Base-by-base conservation (phyloP, 2,113 vertebrate genomes). In the Corythornis cristatus region DNA sequence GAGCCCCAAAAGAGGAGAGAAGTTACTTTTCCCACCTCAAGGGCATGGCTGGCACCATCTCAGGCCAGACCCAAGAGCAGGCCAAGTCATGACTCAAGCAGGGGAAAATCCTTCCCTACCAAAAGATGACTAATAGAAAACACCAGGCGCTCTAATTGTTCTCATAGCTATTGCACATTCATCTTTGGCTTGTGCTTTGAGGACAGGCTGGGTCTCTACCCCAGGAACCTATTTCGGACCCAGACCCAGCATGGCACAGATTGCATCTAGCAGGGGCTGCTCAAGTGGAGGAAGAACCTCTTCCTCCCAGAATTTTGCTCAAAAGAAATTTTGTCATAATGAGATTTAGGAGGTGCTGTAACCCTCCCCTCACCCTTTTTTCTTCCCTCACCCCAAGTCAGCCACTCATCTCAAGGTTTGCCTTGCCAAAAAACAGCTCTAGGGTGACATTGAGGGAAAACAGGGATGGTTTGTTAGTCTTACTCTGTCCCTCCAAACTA, bases 21-120 rank as follows among this genome's bases (percentile, higher is more conserved):
- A 89, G 91, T 97, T 94, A 97, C 71, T 93, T 68, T 88, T 92
- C 75, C 87, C 40, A 82, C 48, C 33, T 25, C 43, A 84, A 95
- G 57, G 61, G 82, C 53, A 40, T 12, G 31, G 56, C 18, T 3
- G 3, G 57, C 40, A 61, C 46, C 2, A 0, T 17, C 72, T 86
- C 57, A 43, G 40, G 66, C 67, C 1, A 0, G 23, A 67, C 65
- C 4, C 43, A 77, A 70, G 67, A 51, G 48, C 57, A 65, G 86
- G 89, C 88, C 77, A 90, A 94, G 79, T 67, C 62, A 90, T 26
- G 54, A 23, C 46, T 90, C 0, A 0, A 1, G 2, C 1, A 48
- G 50, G 51, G 56, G 56, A 83, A 77, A 35, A 85, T 83, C 68
- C 64, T 90, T 79, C 46, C 82, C 78, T 40, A 86, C 48, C 29